A percentile compares a stretch with the other conserved stretches of the same genome.
These are phyloP conservation scores for Caranx melampygus DNA, from an alignment of 2,113 vertebrate genomes.

Conservation along the genomic window DNA sequence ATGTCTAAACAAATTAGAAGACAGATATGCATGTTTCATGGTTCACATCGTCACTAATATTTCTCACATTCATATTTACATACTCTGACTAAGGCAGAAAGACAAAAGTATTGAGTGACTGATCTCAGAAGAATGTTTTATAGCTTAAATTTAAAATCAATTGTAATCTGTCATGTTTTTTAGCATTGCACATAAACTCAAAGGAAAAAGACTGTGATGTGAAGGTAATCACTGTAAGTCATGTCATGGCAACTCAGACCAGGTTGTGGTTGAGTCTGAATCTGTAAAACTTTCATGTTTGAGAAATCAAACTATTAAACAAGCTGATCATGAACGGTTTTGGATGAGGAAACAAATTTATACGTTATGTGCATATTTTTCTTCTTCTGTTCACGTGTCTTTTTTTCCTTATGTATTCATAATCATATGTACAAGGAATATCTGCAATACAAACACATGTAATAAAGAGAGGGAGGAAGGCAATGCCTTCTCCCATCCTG, in stretches of 20 bases:
- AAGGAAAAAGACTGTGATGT: neutral
- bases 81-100: neutral
- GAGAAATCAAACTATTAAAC: neutral
- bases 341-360: conserved; percentile 1
- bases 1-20: neutral
- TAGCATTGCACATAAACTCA: neutral
- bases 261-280: neutral
- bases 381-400: conserved; percentile 6
- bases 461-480: conserved; percentile 31
- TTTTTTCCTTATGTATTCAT: conserved; percentile 14
- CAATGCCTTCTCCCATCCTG: conserved; percentile 58
- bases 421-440: conserved; percentile 13
- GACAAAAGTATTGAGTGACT: too few species aligned
- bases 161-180: neutral
- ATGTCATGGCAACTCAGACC: neutral
- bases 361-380: conserved; percentile 24
- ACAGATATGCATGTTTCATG: neutral
- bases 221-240: neutral
- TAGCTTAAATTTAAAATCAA: neutral
- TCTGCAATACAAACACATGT: conserved; percentile 41
- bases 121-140: neutral
- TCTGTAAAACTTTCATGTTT: neutral
- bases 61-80: neutral
- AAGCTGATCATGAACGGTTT: neutral
- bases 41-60: neutral